phyloP scores from a whole-genome alignment of 2,113 vertebrate species.

The Pangasianodon gigas region DNA sequence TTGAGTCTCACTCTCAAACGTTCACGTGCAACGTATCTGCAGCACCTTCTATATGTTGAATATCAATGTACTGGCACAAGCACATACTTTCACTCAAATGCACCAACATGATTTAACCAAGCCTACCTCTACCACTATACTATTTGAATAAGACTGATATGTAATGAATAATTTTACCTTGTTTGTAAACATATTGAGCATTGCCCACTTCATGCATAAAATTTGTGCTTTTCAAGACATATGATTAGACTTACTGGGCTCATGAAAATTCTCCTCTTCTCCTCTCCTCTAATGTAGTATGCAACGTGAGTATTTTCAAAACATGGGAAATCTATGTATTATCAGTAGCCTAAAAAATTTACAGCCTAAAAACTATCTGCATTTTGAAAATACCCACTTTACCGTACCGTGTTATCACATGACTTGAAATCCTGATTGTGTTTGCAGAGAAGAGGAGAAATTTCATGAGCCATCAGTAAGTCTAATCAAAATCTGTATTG shows the following conservation, averaged over 20 bases:
- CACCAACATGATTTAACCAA: background rate
- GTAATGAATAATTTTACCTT: background rate
- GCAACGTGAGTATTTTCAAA: background rate
- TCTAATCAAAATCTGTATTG: background rate
- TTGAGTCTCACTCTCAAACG: background rate
- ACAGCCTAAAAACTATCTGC: background rate
- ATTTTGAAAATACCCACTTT: too few relatives aligned
- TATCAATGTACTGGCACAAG: background rate
- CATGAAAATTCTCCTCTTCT: too few relatives aligned
- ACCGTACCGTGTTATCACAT: too few relatives aligned
- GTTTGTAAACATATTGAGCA: background rate
- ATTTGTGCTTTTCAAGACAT: background rate
- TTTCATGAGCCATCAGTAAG: background rate
- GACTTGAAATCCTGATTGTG: too few relatives aligned
- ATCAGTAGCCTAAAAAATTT: background rate
- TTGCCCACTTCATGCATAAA: background rate
- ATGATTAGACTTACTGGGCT: background rate
- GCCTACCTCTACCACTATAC: background rate
- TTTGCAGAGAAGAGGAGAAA: too few relatives aligned
- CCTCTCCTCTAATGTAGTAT: background rate
- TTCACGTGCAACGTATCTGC: background rate
- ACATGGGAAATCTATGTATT: background rate
- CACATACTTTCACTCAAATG: background rate
- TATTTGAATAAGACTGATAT: background rate
- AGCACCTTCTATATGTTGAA: background rate